phyloP scores from a whole-genome alignment of 2,113 vertebrate genomes.

The Anarhynchus alexandrinus region DNA sequence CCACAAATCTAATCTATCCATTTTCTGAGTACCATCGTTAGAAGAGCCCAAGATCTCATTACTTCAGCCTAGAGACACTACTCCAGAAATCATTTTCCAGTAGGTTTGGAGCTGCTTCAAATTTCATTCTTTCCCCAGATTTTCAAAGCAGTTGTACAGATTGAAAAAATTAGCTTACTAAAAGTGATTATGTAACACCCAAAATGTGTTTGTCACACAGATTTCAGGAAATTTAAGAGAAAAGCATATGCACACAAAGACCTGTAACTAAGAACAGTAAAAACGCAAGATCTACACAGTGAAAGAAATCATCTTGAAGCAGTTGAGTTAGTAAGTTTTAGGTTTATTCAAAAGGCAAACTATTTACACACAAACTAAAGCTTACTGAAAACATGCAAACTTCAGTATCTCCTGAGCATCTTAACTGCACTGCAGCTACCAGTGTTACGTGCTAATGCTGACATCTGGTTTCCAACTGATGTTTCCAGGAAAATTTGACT shows the following conservation, averaged over 20 bases:
- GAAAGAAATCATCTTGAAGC: background rate
- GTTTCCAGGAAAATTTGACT: background rate
- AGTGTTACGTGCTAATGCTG: background rate
- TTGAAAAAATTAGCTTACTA: background rate
- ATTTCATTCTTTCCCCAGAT: background rate
- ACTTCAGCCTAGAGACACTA: background rate
- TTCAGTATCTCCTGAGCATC: background rate
- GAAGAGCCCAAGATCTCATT: background rate
- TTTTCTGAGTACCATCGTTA: background rate
- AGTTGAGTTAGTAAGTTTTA: background rate
- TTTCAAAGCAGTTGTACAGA: background rate
- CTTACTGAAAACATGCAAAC: background rate
- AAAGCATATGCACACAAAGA: background rate
- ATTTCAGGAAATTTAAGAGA: background rate
- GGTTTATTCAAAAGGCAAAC: background rate
- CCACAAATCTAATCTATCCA: background rate
- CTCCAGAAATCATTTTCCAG: background rate
- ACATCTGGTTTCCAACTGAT: background rate
- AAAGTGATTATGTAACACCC: background rate
- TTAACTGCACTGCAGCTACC: background rate
- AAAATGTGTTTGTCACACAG: background rate
- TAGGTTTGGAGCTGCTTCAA: background rate
- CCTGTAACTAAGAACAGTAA: background rate
- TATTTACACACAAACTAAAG: background rate
- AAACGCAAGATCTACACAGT: background rate